These are phyloP conservation scores for Pristionchus mayeri DNA, from an alignment of 2,888 invertebrate species.

Conservation along the genomic window DNA sequence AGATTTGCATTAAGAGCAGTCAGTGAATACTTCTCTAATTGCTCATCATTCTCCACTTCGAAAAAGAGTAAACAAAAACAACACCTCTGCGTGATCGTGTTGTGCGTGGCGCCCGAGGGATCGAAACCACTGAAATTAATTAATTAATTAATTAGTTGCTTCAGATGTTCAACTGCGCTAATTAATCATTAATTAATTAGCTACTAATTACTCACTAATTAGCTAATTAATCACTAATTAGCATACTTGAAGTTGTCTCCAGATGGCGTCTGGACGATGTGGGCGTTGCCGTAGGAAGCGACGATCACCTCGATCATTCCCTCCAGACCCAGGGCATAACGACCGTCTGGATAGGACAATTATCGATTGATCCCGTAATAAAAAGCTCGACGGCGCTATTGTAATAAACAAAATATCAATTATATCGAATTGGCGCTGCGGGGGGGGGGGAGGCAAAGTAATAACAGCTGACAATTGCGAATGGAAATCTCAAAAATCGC, in stretches of 20 bases:
- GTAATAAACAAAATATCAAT: not conserved
- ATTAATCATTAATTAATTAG: not conserved
- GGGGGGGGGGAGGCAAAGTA: not conserved
- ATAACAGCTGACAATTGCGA: not conserved
- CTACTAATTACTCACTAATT: not conserved
- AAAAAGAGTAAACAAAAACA: not conserved
- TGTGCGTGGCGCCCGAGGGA: conserved; percentile 9
- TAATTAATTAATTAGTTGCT: not conserved
- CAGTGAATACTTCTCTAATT: not conserved
- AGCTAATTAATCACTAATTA: not conserved
- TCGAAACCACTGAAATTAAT: conserved; percentile 20
- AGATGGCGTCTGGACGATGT: conserved; percentile 64
- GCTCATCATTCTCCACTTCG: not conserved
- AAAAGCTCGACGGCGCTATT: too few species aligned
- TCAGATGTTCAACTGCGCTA: too few species aligned
- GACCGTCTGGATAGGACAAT: conserved; percentile 48
- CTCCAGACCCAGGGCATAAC: conserved; percentile 64
- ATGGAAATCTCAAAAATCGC: not conserved
- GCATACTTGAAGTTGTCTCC: not conserved
- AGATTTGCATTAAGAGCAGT: not conserved
- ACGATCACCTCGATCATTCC: conserved; percentile 75
- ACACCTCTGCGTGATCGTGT: conserved; percentile 44
- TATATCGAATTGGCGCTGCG: not conserved
- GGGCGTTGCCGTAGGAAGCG: conserved; percentile 72
- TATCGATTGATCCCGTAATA: not conserved